Evolutionary conservation across 2,113 vertebrate species (phyloP), one percentile per base, ranked within the genome.

Genomic region (Alethe diademata): DNA sequence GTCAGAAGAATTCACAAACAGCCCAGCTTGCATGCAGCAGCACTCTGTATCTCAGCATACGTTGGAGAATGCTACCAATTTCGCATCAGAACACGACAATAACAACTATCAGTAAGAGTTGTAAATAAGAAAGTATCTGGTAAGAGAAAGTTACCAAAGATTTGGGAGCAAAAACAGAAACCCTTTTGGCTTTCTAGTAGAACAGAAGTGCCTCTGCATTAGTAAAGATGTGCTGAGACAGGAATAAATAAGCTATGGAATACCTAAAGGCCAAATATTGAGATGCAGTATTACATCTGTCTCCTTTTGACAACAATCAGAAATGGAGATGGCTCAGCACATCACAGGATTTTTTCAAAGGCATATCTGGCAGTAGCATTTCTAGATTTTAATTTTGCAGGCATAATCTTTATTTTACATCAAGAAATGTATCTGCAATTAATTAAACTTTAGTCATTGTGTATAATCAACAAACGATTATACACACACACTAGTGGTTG

Each of bases 31-130:
- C 6, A 4, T 10, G 45, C 47, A 65, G 45, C 47, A 65, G 45
- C 23, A n/a, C 12, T 58, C 54, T 9, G 4, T 28, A 35, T 65
- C 53, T 62, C 76, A 71, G 33, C 40, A 64, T 11, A 50, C 10
- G 0, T 0, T 25, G 58, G 50, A 35, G 36, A 86, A 76, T 20
- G 12, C 2, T 23, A 50, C 5, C 29, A 62, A 35, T 47, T 92
- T 83, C 2, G 0, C 8, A 6, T 47, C 36, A 47, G 16, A 42
- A 36, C 0, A 3, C 3, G 25, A 57, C 15, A 78, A 11, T 20
- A 73, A 51, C 43, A 60, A 29, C n/a, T 28, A 17, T 17, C 73
- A 71, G 15, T 25, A 66, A 54, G 43, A 47, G 20, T 0, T 58
- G 43, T 25, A 84, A 87, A 64, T 47, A 67, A 47, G 64, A 31